Evolutionary conservation across 2,888 invertebrate species (phyloP).

Genomic region (Notodonta ziczac): DNA sequence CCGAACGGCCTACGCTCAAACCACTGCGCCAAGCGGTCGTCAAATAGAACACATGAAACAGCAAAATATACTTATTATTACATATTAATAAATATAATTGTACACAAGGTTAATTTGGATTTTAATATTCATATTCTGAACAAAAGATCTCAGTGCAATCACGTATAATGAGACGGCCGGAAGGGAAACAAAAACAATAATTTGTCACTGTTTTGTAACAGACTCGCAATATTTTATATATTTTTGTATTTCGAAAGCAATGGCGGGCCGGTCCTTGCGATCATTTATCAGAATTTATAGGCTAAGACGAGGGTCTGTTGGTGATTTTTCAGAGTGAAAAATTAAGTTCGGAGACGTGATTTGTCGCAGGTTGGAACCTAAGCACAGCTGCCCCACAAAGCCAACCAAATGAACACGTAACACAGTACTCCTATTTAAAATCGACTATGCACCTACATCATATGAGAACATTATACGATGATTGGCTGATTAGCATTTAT

Average conservation of each 20-base stretch:
- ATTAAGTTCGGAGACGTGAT: neutral
- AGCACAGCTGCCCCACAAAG: too few species aligned
- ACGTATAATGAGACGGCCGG: slow-evolving; percentile 47
- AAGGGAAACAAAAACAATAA: slow-evolving; percentile 42
- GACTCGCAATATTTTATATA: slow-evolving; percentile 38
- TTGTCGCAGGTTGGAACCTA: neutral
- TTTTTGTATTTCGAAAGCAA: slow-evolving; percentile 47
- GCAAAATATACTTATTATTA: too few species aligned
- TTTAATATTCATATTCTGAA: slow-evolving; percentile 15
- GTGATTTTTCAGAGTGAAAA: neutral
- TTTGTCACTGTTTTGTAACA: slow-evolving; percentile 56
- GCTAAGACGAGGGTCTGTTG: slow-evolving; percentile 4
- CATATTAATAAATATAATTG: too few species aligned
- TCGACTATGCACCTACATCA: too few species aligned
- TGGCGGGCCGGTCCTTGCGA: slow-evolving; percentile 33
- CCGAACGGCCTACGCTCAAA: too few species aligned
- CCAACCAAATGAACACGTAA: too few species aligned
- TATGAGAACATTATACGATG: too few species aligned
- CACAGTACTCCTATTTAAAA: too few species aligned
- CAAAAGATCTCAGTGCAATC: slow-evolving; percentile 47
- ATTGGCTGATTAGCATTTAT: too few species aligned
- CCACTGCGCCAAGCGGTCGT: too few species aligned
- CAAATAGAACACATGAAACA: too few species aligned
- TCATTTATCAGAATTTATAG: slow-evolving; percentile 49
- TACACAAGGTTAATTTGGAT: too few species aligned